Base-by-base conservation (phyloP, 2,888 invertebrate genomes). In the Mechanitis mazaeus region DNA sequence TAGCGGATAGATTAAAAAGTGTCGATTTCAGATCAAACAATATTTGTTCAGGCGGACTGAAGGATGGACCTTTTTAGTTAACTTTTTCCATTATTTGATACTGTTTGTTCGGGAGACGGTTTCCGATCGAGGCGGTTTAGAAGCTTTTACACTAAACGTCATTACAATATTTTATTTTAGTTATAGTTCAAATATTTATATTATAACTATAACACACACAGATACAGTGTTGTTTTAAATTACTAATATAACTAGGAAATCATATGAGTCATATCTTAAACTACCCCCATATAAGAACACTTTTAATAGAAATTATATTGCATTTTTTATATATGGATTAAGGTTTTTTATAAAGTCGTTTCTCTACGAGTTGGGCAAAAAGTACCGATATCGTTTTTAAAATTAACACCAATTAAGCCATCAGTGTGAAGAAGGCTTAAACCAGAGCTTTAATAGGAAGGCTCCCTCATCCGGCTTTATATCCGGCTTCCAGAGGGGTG, bases 61-160 rank as follows among this genome's bases (percentile, higher is more conserved):
- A 35, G n/a, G 45, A 31, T 56, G 35, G 47, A 57, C 45, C 47
- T 57, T 62, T 61, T 62, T 50, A 62, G 55, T 62, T 62, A 58
- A 56, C 58, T 59, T 55, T 58, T 55, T 58, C 56, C 60, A 56
- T 56, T 61, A 56, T 62, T 50, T 35, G 58, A n/a, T 55, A 46
- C 55, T 62, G 62, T 62, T 59, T 56, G 62, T 58, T 59, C 55
- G 58, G 58, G 62, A 62, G 55, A 58, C 58, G 45, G 58, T 58
- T 56, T 58, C 58, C 62, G 54, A 5, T n/a, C 33, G 31, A 50
- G 50, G 33, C 50, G 35, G 38, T 53, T 45, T 56, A 56, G 60
- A 33, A 35, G 5, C 56, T 12, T 20, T 47, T 50, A 50, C 31
- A 50, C 50, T 50, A 50, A 50, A 11, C 50, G 28, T 50, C 28